Conservation (phyloP, 53 echinoderm and acorn worm genomes). For the Actinopyga echinites region DNA sequence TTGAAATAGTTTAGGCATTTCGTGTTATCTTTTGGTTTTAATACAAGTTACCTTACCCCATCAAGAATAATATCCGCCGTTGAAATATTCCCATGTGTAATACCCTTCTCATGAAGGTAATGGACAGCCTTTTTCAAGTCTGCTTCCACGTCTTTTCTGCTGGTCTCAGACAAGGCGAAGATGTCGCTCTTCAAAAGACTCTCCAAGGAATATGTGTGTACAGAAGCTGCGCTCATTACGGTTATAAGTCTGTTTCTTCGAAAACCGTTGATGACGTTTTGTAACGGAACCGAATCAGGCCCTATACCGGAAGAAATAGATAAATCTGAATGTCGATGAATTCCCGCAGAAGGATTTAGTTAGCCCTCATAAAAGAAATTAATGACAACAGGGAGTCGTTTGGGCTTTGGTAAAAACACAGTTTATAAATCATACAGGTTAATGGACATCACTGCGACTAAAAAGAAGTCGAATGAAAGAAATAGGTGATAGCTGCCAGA, state of each 20-base stretch:
- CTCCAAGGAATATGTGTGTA: background rate
- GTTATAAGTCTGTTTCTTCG: background rate
- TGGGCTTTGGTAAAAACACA: too few species aligned
- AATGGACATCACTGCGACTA: too few species aligned
- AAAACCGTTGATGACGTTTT: background rate
- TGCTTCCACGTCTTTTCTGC: background rate
- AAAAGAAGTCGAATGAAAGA: too few species aligned
- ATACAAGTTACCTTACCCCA: conserved; percentile 52
- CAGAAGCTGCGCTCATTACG: background rate
- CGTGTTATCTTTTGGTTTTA: too few species aligned
- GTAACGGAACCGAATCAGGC: background rate
- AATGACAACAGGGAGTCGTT: too few species aligned
- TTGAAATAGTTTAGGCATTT: too few species aligned
- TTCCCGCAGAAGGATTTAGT: background rate
- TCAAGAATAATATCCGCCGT: conserved; percentile 76
- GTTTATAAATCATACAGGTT: too few species aligned
- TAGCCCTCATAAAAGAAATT: background rate
- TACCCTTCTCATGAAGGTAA: conserved; percentile 75
- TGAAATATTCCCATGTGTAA: conserved; percentile 64
- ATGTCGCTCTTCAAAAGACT: background rate
- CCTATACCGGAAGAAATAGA: background rate
- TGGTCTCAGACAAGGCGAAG: background rate
- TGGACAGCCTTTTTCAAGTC: conserved; percentile 53
- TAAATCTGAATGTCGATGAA: too few species aligned
- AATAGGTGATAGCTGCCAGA: too few species aligned